These are phyloP conservation scores for Falco columbarius DNA, from an alignment of 2,797 vertebrate species.

Conservation along the genomic window DNA sequence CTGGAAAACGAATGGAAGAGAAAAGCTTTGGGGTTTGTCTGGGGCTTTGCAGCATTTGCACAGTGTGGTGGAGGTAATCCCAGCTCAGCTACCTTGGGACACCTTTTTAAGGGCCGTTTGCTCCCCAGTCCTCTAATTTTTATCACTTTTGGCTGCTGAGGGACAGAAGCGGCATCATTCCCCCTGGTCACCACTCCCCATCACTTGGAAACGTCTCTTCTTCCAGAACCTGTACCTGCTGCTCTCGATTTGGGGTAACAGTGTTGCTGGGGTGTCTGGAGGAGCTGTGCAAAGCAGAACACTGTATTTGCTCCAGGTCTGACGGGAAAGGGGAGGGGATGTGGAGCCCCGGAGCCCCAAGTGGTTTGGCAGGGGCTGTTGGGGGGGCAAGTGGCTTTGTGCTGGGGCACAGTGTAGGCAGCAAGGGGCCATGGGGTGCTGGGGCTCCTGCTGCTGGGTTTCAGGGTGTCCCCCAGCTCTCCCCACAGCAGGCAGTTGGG, in stretches of 20 bases:
- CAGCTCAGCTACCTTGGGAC: not conserved
- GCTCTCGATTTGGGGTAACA: accelerated
- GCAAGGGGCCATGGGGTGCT: not conserved
- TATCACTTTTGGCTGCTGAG: not conserved
- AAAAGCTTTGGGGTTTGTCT: not conserved
- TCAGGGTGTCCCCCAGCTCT: not conserved
- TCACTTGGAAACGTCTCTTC: not conserved
- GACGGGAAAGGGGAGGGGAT: not conserved
- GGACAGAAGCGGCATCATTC: not conserved
- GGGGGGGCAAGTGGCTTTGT: accelerated
- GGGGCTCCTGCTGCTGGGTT: not conserved
- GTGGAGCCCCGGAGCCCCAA: not conserved
- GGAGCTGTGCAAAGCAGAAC: not conserved
- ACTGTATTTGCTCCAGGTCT: not conserved
- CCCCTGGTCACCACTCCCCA: accelerated
- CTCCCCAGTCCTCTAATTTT: not conserved
- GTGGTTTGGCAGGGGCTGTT: accelerated
- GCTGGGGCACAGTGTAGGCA: not conserved
- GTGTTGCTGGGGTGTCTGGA: not conserved
- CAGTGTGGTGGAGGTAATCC: not conserved
- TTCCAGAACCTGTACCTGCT: not conserved
- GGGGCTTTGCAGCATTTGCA: not conserved
- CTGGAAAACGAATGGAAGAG: not conserved
- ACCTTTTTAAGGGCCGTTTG: not conserved
- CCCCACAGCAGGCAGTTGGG: not conserved